Evolutionary conservation across 2,113 vertebrate genomes (phyloP), one percentile per base, ranked within the genome.

Genomic region (Gymnocephalus cernua): DNA sequence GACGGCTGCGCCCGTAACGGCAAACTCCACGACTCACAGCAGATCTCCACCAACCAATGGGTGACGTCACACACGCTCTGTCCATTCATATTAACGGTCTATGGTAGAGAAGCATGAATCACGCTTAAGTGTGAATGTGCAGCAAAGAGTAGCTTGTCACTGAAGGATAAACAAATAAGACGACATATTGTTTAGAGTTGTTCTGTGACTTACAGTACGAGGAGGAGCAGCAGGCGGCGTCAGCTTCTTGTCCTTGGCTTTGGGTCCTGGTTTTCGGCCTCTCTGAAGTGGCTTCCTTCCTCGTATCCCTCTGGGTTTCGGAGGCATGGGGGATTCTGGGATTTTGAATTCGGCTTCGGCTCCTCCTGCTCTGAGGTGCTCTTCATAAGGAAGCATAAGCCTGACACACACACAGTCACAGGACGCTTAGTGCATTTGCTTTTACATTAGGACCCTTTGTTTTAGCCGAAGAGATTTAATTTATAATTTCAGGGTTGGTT

Each of bases 381-480:
- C 91, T 50, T 95, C 95, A 7, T 95, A 96, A 3, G 94, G 91
- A 27, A 96, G 93, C 86, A 95, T 91, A 48, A 95, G 73, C 82
- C 94, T 95, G 88, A 74, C 1, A 82, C 23, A 77, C 27, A 80
- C 47, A 62, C 3, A 23, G 11, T 54, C 48, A 53, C n/a, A 54
- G 7, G 45, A 32, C 0, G 12, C 23, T 71, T 6, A 47, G 2
- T 8, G 29, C 4, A 32, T 11, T 8, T 0, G n/a, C 19, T 61
- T 38, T 9, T 6, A 51, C 19, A 53, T n/a, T 6, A 29, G 15
- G 3, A 51, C 14, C 6, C 53, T 32, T 48, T 11, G 44, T 63
- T 6, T 65, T 18, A 27, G 67, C n/a, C n/a, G 12, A 16, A 45
- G n/a, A 12, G 4, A n/a, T 59, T 2, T 11, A 19, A 0, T 59